Evolutionary conservation across 2,113 vertebrate genomes (phyloP).

Genomic region (Melanerpes formicivorus): DNA sequence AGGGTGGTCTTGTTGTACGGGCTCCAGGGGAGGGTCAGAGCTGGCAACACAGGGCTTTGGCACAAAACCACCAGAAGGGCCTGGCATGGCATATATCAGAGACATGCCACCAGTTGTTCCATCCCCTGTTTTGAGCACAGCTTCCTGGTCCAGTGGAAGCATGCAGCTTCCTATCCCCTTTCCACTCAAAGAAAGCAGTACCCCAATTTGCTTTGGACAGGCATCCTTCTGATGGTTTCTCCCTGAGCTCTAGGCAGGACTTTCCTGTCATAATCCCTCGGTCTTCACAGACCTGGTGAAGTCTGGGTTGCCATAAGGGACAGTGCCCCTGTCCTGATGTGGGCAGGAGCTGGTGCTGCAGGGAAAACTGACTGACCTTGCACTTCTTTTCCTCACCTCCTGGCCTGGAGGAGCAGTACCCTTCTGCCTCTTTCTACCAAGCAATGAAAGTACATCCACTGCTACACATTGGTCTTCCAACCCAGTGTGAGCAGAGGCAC

Average conservation of each 20-base stretch:
- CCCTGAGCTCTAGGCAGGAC: background rate
- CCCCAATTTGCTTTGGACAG: background rate
- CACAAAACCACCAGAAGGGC: background rate
- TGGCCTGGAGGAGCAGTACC: background rate
- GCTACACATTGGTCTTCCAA: background rate
- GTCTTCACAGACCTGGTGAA: background rate
- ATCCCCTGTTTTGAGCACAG: background rate
- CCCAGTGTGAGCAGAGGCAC: background rate
- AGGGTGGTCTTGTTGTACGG: background rate
- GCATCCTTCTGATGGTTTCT: background rate
- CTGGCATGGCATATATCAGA: background rate
- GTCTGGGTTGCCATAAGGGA: background rate
- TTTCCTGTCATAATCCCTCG: background rate
- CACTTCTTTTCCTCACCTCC: background rate
- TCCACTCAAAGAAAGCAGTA: background rate
- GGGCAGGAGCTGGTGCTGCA: background rate
- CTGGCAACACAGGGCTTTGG: background rate
- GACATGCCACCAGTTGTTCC: background rate
- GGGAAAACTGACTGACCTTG: background rate
- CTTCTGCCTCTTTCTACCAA: background rate
- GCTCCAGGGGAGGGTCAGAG: background rate
- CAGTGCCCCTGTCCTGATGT: background rate
- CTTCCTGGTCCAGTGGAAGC: background rate
- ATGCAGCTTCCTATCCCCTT: fast-evolving
- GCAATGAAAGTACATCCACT: background rate